Conservation (phyloP, 2,888 invertebrate species). For the Apotomis turbidana region DNA sequence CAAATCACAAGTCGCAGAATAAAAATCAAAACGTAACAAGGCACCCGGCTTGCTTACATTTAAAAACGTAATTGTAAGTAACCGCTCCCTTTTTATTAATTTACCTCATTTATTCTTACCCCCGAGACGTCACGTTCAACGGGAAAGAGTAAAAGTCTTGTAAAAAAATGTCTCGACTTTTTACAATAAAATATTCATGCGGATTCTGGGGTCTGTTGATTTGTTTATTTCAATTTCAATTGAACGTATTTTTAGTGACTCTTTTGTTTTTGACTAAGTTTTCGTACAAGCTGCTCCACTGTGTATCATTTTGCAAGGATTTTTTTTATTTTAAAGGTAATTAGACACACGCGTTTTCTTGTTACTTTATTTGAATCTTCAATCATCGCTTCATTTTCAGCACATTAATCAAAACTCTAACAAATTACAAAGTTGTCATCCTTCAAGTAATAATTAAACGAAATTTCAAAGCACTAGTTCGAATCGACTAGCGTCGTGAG, state of each 20-base stretch:
- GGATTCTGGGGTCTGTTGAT: constrained; percentile 53
- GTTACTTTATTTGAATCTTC: not conserved
- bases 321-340: not conserved
- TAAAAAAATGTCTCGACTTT: constrained; percentile 50
- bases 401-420: constrained; percentile 16
- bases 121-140: constrained; percentile 63
- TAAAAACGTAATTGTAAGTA: constrained; percentile 83
- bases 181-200: constrained; percentile 74
- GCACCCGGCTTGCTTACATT: constrained; percentile 78
- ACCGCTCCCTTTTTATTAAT: constrained; percentile 81
- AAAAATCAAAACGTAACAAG: constrained; percentile 80
- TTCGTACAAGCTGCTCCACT: not conserved
- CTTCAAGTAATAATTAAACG: constrained; percentile 36
- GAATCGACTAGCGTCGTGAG: constrained; percentile 58
- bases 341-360: too few species aligned
- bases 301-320: not conserved
- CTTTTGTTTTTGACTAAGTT: not conserved
- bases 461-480: constrained; percentile 47
- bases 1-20: constrained; percentile 80
- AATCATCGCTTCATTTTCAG: constrained; percentile 1
- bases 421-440: constrained; percentile 31
- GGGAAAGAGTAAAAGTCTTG: constrained; percentile 59
- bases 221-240: constrained; percentile 57
- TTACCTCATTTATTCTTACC: constrained; percentile 77
- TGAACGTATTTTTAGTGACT: constrained; percentile 43